Conservation (phyloP, 2,113 vertebrate species). For the Boulengeromyrus knoepffleri region DNA sequence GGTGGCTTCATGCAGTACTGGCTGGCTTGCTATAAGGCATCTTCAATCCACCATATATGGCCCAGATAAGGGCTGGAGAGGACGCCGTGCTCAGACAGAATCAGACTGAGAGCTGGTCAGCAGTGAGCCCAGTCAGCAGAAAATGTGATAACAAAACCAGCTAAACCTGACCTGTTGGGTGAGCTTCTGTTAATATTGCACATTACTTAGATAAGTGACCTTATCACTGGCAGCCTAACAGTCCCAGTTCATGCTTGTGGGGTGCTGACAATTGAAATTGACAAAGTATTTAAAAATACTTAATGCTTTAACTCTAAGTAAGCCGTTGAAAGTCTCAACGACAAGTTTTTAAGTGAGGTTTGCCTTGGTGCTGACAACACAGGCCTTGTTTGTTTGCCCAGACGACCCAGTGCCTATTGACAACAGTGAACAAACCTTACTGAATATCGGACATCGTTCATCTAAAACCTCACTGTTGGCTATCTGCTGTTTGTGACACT, state of each 20-base stretch:
- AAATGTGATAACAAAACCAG: slow-evolving; percentile 2
- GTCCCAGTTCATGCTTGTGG: neutral
- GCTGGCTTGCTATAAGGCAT: neutral
- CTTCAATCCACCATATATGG: neutral
- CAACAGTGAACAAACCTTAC: neutral
- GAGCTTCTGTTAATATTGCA: neutral
- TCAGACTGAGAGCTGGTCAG: neutral
- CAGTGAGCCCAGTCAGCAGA: neutral
- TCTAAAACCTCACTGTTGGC: neutral
- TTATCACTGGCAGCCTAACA: neutral
- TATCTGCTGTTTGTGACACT: neutral
- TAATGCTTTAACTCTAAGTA: slow-evolving; percentile 2
- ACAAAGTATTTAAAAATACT: neutral
- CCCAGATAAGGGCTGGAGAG: neutral
- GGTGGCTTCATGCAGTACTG: neutral
- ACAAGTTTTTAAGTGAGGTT: neutral
- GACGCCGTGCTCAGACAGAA: neutral
- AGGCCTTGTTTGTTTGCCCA: neutral
- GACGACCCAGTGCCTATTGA: neutral
- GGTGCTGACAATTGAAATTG: neutral
- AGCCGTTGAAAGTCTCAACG: neutral
- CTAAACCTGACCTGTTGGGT: neutral
- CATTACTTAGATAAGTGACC: neutral
- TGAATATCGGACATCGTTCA: neutral
- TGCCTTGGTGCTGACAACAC: neutral